Percentiles rank a stretch among this genome's conserved stretches.
Evolutionary conservation across 2,888 invertebrate species (phyloP).

Genomic region (Sinelater perroti): DNA sequence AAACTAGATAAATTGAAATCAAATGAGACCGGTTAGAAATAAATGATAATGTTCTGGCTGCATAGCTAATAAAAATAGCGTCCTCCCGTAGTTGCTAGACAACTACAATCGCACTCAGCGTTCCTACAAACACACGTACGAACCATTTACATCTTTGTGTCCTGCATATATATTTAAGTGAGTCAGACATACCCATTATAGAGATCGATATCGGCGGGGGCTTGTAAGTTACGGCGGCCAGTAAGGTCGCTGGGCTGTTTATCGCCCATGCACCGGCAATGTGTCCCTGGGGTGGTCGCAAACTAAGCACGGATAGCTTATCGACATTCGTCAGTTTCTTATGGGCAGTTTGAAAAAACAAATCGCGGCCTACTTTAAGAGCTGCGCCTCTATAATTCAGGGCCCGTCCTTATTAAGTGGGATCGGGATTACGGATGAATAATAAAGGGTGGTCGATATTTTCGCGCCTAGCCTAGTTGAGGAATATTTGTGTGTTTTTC

Average conservation of each 20-base stretch:
- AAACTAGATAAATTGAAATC: no score
- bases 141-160: conserved; percentile 34
- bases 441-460: conserved; percentile 14
- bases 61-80: conserved; percentile 18
- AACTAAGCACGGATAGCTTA: conserved; percentile 40
- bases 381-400: conserved; percentile 24
- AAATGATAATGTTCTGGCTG: no score
- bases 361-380: conserved; percentile 27
- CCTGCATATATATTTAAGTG: conserved; percentile 36
- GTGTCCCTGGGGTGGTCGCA: conserved; percentile 42
- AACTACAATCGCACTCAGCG: conserved; percentile 8
- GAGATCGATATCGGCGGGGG: conserved; percentile 46
- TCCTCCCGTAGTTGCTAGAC: conserved; percentile 21
- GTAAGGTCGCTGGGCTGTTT: conserved; percentile 40
- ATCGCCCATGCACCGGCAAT: conserved; percentile 41
- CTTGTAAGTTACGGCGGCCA: conserved; percentile 41
- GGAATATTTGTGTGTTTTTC: no score
- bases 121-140: conserved; percentile 27
- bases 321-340: conserved; percentile 34
- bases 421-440: conserved; percentile 9
- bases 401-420: conserved; percentile 19
- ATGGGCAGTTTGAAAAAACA: conserved; percentile 33
- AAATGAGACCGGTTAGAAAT: no score
- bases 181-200: conserved; percentile 47
- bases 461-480: no score